Conservation (phyloP, 2,888 invertebrate species). For the Crepidodera aurea region DNA sequence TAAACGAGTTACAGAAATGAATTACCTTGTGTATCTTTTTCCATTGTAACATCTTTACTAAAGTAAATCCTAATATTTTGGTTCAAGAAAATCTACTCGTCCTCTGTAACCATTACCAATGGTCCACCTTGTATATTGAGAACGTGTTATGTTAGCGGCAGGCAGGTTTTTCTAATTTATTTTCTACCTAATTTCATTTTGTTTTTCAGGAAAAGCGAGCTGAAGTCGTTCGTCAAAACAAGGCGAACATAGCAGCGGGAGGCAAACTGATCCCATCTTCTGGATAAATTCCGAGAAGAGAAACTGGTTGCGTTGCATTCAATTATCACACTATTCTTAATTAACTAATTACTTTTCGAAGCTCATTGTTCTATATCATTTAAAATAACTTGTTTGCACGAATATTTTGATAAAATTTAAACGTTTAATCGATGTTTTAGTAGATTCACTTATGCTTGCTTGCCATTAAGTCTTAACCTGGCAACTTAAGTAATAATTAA, state of each 20-base stretch:
- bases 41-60: too few relatives aligned
- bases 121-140: too few relatives aligned
- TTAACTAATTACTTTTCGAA: constrained; percentile 14
- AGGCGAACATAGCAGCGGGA: constrained; percentile 72
- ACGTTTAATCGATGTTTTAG: neutral
- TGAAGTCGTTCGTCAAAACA: constrained; percentile 90
- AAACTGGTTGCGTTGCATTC: constrained; percentile 30
- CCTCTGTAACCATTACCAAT: too few relatives aligned
- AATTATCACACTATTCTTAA: constrained; percentile 22
- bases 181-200: constrained; percentile 28
- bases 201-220: constrained; percentile 85
- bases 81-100: too few relatives aligned
- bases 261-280: constrained; percentile 70
- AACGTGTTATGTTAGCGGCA: too few relatives aligned
- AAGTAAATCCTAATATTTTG: too few relatives aligned
- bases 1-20: too few relatives aligned
- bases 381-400: constrained; percentile 3
- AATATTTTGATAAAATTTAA: neutral
- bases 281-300: constrained; percentile 62
- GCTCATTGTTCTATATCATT: constrained; percentile 28
- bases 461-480: neutral
- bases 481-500: neutral
- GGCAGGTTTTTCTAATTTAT: too few relatives aligned
- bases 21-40: too few relatives aligned
- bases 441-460: neutral